Percentiles rank a stretch among this genome's conserved stretches.
These are phyloP conservation scores for Drosophila nannoptera DNA, from an alignment of 1,140 invertebrate genomes.

Conservation along the genomic window DNA sequence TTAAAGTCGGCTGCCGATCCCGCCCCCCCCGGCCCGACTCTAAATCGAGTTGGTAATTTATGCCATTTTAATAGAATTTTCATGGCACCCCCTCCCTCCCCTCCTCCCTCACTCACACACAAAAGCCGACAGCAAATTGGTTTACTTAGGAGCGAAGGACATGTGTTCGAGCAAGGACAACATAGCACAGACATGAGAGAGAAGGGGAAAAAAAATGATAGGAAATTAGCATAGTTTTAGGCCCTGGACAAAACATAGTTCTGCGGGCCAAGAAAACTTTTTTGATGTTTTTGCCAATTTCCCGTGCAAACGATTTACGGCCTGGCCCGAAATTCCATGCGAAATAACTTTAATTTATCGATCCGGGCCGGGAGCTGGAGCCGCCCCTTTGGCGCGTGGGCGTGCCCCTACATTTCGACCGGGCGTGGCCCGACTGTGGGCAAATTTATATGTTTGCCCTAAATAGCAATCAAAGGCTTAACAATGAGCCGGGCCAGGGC, in stretches of 20 bases:
- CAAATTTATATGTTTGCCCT: slow-evolving; percentile 69
- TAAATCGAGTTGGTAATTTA: slow-evolving; percentile 51
- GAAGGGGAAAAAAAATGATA: slow-evolving; percentile 25
- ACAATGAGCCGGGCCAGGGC: slow-evolving; percentile 47
- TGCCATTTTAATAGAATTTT: slow-evolving; percentile 47
- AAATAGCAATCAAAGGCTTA: slow-evolving; percentile 69
- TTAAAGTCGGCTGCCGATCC: slow-evolving; percentile 53
- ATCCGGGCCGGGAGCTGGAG: slow-evolving; percentile 39
- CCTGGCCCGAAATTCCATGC: slow-evolving; percentile 11
- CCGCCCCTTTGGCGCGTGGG: background rate
- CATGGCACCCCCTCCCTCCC: background rate
- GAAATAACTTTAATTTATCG: slow-evolving; percentile 68
- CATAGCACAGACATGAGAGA: background rate
- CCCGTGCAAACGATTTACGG: slow-evolving; percentile 56
- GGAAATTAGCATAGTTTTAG: slow-evolving; percentile 75
- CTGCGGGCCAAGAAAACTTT: slow-evolving; percentile 59
- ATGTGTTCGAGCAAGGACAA: slow-evolving; percentile 13
- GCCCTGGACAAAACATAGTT: slow-evolving; percentile 37
- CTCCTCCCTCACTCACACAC: slow-evolving; percentile 8
- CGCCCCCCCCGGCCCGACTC: slow-evolving; percentile 1
- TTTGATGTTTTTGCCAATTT: slow-evolving; percentile 75
- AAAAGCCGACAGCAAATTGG: slow-evolving; percentile 40
- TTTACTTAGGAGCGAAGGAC: slow-evolving; percentile 29
- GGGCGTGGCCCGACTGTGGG: slow-evolving; percentile 22
- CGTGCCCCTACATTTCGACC: slow-evolving; percentile 1